Percentiles rank a stretch among this genome's conserved stretches.
phyloP scores from a whole-genome alignment of 2,113 vertebrate species.

The Tupaia chinensis region DNA sequence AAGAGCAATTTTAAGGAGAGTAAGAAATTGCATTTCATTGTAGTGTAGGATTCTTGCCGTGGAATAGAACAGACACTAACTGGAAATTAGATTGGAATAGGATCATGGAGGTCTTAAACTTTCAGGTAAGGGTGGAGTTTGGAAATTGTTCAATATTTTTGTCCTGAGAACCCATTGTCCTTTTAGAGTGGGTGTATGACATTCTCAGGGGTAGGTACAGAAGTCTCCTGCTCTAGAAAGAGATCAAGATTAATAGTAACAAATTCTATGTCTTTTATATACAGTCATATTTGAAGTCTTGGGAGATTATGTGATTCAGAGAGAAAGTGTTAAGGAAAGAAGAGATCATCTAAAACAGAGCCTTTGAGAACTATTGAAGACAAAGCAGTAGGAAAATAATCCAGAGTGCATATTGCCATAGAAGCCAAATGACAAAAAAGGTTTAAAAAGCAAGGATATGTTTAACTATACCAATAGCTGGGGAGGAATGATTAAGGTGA shows the following conservation, averaged over 20 bases:
- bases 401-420: neutral
- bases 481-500: neutral
- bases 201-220: neutral
- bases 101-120: neutral
- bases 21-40: neutral
- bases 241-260: slow-evolving; percentile 1
- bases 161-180: neutral
- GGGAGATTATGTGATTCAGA: neutral
- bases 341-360: neutral
- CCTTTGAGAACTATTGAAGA: neutral
- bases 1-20: neutral
- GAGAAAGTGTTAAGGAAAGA: neutral
- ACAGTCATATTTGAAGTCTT: neutral
- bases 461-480: neutral
- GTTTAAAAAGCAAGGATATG: neutral
- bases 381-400: neutral
- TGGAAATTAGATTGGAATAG: neutral
- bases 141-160: neutral
- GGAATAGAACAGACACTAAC: neutral
- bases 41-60: neutral
- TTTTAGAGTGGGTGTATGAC: neutral
- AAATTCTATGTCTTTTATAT: neutral
- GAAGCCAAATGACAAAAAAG: neutral
- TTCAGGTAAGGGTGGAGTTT: neutral
- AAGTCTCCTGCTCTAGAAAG: neutral